These are phyloP conservation scores for Bucorvus abyssinicus DNA, from an alignment of 2,797 vertebrate genomes.

Conservation along the genomic window DNA sequence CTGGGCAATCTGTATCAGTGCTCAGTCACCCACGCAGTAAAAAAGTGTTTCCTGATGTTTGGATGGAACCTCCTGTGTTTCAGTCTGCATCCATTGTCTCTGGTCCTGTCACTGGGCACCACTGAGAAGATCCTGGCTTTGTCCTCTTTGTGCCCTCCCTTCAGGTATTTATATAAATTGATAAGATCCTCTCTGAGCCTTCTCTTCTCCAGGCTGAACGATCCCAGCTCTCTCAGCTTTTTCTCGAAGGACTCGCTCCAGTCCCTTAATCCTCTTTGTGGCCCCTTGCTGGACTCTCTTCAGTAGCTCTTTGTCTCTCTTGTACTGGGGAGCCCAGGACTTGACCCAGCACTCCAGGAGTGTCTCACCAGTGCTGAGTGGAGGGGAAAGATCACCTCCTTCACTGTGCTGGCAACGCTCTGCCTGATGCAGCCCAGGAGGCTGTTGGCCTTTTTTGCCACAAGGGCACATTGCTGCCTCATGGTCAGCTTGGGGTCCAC, in stretches of 20 bases:
- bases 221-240: not conserved
- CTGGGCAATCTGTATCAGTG: not conserved
- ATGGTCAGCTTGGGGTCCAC: not conserved
- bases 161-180: not conserved
- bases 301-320: not conserved
- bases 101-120: not conserved
- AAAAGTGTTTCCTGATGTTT: not conserved
- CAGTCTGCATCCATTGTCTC: not conserved
- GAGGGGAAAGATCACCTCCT: not conserved
- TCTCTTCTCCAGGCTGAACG: not conserved
- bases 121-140: not conserved
- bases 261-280: not conserved
- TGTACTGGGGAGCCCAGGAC: not conserved
- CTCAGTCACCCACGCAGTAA: not conserved
- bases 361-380: not conserved
- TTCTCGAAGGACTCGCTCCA: not conserved
- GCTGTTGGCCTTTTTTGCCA: not conserved
- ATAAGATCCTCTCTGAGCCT: not conserved
- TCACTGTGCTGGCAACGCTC: not conserved
- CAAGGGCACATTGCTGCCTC: not conserved
- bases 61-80: not conserved
- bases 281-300: not conserved
- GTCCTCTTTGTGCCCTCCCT: not conserved
- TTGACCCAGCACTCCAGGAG: not conserved
- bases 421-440: not conserved